These are phyloP conservation scores for Rugalucina vietnamica DNA, from an alignment of 2,888 invertebrate species.

Conservation along the genomic window DNA sequence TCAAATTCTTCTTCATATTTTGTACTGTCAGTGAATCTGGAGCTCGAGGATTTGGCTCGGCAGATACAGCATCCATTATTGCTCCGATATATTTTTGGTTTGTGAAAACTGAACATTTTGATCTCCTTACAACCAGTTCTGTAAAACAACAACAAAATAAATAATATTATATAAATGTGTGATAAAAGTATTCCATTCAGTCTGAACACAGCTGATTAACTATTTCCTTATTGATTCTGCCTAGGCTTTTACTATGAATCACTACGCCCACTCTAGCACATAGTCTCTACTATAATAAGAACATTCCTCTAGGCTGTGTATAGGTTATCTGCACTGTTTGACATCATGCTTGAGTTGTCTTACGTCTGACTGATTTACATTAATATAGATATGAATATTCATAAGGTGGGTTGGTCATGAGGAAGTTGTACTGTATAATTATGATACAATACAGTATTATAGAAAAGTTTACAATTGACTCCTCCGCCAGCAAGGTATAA, in stretches of 20 bases:
- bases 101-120: slow-evolving; percentile 93
- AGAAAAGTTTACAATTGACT: no score
- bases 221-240: slow-evolving; percentile 3
- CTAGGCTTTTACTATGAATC: slow-evolving; percentile 38
- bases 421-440: no score
- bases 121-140: background rate
- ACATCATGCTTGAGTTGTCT: slow-evolving; percentile 30
- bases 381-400: background rate
- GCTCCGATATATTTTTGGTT: slow-evolving; percentile 90
- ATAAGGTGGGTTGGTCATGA: background rate
- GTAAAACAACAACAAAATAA: background rate
- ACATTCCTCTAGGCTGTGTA: slow-evolving; percentile 1
- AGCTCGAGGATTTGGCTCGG: slow-evolving; percentile 92
- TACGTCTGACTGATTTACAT: slow-evolving; percentile 6
- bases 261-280: slow-evolving; percentile 49
- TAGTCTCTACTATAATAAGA: background rate
- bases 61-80: slow-evolving; percentile 94
- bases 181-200: background rate
- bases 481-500: no score
- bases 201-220: background rate
- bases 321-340: slow-evolving; percentile 44
- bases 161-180: background rate
- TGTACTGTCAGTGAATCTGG: slow-evolving; percentile 92
- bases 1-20: slow-evolving; percentile 93
- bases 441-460: no score